phyloP scores from a whole-genome alignment of 2,113 vertebrate species.

The Manacus vitellinus region DNA sequence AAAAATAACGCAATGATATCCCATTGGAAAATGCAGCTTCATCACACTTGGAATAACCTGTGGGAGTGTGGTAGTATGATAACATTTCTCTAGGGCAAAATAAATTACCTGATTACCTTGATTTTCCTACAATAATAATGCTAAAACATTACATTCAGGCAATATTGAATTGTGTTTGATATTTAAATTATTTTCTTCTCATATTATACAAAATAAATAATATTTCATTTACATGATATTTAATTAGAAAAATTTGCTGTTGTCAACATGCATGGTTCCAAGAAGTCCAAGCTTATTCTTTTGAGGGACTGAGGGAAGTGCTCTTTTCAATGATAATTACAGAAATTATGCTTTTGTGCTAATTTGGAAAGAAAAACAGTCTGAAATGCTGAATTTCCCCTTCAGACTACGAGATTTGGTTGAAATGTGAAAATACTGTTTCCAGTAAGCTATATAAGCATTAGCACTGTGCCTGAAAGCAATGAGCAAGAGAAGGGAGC shows the following conservation, averaged over 20 bases:
- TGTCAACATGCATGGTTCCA: background rate
- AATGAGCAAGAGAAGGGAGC: background rate
- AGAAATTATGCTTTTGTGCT: background rate
- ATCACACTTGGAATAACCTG: background rate
- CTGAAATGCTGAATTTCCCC: background rate
- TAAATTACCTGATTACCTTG: background rate
- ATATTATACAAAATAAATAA: background rate
- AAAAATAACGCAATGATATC: background rate
- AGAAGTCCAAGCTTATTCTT: background rate
- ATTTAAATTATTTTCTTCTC: background rate
- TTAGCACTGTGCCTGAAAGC: background rate
- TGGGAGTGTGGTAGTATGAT: background rate
- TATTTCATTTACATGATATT: background rate
- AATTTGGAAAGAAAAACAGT: background rate
- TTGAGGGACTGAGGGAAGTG: background rate
- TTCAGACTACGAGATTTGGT: background rate
- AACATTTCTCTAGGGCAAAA: background rate
- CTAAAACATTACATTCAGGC: background rate
- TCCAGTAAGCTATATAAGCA: background rate
- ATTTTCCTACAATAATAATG: background rate
- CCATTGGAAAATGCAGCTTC: background rate
- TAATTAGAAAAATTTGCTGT: background rate
- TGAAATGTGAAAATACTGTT: background rate
- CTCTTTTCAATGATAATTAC: background rate
- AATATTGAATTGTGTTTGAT: background rate